phyloP scores from a whole-genome alignment of 2,888 invertebrate species.

The Scaptomyza cyrtandrae region DNA sequence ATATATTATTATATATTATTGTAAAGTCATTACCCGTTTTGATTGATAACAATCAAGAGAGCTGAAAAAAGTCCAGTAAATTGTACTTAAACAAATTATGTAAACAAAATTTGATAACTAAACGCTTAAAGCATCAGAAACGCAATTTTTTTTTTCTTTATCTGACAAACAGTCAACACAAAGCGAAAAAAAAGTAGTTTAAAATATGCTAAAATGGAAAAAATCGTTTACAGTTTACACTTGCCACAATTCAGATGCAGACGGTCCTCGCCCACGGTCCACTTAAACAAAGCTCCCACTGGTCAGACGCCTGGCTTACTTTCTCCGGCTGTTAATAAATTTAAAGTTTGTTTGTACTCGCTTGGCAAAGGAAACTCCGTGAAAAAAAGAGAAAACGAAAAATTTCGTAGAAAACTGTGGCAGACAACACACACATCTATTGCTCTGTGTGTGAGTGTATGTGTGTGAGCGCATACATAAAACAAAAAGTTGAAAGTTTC shows the following conservation, averaged over 20 bases:
- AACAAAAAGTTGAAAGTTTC: constrained; percentile 70
- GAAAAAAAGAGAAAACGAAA: constrained; percentile 5
- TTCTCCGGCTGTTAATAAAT: constrained; percentile 72
- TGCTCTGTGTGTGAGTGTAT: not conserved
- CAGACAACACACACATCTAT: constrained; percentile 18
- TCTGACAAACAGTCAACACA: not conserved
- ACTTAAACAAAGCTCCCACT: constrained; percentile 22
- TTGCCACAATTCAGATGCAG: constrained; percentile 53
- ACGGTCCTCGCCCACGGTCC: constrained; percentile 30
- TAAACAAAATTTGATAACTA: not conserved
- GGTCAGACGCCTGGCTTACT: constrained; percentile 47
- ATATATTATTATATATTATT: no score
- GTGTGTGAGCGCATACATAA: constrained; percentile 40
- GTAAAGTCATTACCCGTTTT: not conserved
- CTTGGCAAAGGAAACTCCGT: constrained; percentile 27
- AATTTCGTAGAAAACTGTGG: constrained; percentile 20
- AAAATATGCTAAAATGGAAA: constrained; percentile 62
- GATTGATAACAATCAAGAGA: not conserved
- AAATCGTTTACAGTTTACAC: constrained; percentile 58
- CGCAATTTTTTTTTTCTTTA: not conserved
- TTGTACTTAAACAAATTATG: not conserved
- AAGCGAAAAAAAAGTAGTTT: not conserved
- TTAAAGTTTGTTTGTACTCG: constrained; percentile 71
- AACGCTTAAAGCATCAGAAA: not conserved
- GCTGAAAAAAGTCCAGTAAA: not conserved